Evolutionary conservation across 2,888 invertebrate genomes (phyloP).

Genomic region (Amphipoea lucens): DNA sequence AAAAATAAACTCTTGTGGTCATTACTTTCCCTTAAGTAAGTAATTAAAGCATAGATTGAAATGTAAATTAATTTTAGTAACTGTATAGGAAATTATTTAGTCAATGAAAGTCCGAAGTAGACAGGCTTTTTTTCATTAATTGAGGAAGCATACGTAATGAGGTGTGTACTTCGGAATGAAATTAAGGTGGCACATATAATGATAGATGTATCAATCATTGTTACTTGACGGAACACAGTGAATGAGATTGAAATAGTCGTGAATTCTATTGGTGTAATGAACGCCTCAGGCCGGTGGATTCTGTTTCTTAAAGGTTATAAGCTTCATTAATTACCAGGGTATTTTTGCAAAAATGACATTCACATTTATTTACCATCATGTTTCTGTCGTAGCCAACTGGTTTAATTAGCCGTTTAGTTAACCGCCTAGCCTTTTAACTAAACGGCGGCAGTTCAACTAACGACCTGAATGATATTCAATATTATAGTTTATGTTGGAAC

Average conservation of each 20-base stretch:
- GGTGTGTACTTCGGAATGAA: slow-evolving; percentile 31
- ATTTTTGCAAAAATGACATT: not conserved
- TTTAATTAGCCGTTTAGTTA: too few species aligned
- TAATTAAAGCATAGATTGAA: slow-evolving; percentile 23
- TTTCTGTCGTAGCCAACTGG: not conserved
- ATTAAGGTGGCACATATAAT: slow-evolving; percentile 40
- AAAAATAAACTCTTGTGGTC: slow-evolving; percentile 55
- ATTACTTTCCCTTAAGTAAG: slow-evolving; percentile 71
- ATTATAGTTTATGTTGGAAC: too few species aligned
- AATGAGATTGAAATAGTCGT: slow-evolving; percentile 50
- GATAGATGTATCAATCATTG: slow-evolving; percentile 56
- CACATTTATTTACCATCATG: not conserved
- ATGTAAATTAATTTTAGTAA: slow-evolving; percentile 22
- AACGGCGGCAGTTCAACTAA: too few species aligned
- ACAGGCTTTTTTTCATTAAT: slow-evolving; percentile 11
- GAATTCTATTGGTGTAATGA: slow-evolving; percentile 52
- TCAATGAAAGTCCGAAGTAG: slow-evolving; percentile 10
- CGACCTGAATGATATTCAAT: too few species aligned
- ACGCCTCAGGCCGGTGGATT: slow-evolving; percentile 35
- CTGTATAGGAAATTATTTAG: slow-evolving; percentile 8
- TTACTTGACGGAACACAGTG: slow-evolving; percentile 39
- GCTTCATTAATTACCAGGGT: slow-evolving; percentile 23
- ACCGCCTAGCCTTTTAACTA: too few species aligned
- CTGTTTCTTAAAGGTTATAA: slow-evolving; percentile 30
- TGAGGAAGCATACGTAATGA: slow-evolving; percentile 14